Conservation (phyloP, 2,888 invertebrate species). For the Pecten maximus region DNA sequence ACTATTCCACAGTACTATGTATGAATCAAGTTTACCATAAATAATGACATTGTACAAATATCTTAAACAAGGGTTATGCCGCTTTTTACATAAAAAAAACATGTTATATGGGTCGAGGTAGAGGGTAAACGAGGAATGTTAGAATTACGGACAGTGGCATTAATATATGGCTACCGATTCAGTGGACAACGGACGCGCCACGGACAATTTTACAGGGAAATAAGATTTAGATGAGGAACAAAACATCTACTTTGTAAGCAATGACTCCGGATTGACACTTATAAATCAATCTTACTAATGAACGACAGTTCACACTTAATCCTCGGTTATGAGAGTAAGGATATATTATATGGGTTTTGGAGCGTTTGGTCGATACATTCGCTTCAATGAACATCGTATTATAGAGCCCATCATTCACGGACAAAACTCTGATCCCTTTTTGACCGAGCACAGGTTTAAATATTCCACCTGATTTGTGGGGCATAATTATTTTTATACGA, state of each 20-base stretch:
- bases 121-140: background rate
- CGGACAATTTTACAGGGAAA: background rate
- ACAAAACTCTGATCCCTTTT: background rate
- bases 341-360: background rate
- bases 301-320: background rate
- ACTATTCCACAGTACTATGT: background rate
- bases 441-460: conserved; percentile 16
- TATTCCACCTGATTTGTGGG: background rate
- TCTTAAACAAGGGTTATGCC: background rate
- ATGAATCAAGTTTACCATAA: background rate
- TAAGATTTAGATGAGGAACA: background rate
- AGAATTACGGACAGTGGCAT: no score
- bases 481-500: background rate
- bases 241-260: background rate
- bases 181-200: background rate
- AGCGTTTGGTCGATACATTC: background rate
- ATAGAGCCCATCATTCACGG: background rate
- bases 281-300: background rate
- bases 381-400: background rate
- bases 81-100: background rate
- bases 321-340: background rate
- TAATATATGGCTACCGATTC: no score
- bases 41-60: background rate
- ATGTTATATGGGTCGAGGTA: background rate
- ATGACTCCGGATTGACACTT: background rate